Conservation (phyloP, 2,797 vertebrate species). For the Scomberomorus guttatus region DNA sequence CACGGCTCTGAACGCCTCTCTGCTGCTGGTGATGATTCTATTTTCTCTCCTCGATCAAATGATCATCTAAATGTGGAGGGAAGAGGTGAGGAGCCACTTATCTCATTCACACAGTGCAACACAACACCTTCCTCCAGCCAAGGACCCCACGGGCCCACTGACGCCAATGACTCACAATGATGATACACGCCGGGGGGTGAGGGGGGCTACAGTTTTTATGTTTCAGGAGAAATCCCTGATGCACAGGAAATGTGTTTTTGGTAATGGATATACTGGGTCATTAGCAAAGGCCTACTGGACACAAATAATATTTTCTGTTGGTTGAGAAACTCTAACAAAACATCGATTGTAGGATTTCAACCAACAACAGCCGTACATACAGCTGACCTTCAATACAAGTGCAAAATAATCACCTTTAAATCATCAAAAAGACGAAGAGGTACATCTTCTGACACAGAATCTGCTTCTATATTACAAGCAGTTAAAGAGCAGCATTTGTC, state of each 20-base stretch:
- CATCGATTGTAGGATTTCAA: too few relatives aligned
- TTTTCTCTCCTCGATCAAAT: constrained; percentile 46
- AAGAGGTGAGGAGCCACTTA: constrained; percentile 62
- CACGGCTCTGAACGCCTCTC: neutral
- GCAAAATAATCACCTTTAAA: neutral
- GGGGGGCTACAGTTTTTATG: constrained; percentile 37
- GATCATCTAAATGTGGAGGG: constrained; percentile 45
- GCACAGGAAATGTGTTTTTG: constrained; percentile 44
- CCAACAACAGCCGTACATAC: too few relatives aligned
- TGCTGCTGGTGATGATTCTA: constrained; percentile 11
- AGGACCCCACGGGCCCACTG: constrained; percentile 50
- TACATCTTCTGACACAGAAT: neutral
- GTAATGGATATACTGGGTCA: constrained; percentile 26
- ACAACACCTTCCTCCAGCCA: constrained; percentile 67
- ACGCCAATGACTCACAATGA: constrained; percentile 69
- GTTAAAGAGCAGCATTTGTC: constrained; percentile 8
- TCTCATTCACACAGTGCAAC: constrained; percentile 67
- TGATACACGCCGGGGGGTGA: constrained; percentile 53
- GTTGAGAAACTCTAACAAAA: neutral
- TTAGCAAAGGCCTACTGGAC: constrained; percentile 5
- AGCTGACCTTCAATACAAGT: too few relatives aligned
- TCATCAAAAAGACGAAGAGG: neutral
- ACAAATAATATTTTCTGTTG: neutral
- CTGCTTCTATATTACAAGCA: neutral
- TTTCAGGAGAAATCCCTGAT: constrained; percentile 35